A percentile compares a stretch with the other conserved stretches of the same genome.
Conservation (phyloP, 1,140 invertebrate genomes). For the Cyphomyrmex costatus region DNA sequence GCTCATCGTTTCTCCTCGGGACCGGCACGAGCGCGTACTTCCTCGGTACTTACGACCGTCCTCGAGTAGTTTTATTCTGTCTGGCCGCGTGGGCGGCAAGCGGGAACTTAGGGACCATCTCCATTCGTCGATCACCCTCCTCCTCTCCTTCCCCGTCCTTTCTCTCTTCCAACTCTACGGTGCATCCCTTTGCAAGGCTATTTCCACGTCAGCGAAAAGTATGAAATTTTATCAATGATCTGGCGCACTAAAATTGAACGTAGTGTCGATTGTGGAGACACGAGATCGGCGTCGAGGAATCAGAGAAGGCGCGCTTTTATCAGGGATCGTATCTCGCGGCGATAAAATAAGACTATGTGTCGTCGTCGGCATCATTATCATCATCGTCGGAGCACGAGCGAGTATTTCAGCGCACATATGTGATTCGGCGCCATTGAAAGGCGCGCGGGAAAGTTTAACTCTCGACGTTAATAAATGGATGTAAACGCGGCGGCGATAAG, state of each 20-base stretch:
- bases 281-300: not conserved
- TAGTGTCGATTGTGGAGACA: not conserved
- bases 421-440: conserved; percentile 8
- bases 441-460: conserved; percentile 39
- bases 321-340: conserved; percentile 35
- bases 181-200: not conserved
- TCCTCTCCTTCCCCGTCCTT: conserved; percentile 51
- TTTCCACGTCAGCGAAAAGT: conserved; percentile 8
- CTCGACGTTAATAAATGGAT: conserved; percentile 49
- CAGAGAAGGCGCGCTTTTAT: conserved; percentile 36
- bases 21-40: conserved; percentile 78
- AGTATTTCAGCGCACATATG: conserved; percentile 5
- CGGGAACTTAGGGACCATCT: conserved; percentile 79
- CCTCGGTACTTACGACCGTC: conserved; percentile 83
- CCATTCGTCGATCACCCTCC: conserved; percentile 81
- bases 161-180: not conserved
- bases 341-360: conserved; percentile 41
- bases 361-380: conserved; percentile 17
- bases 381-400: conserved; percentile 28
- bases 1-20: conserved; percentile 60
- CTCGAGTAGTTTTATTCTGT: conserved; percentile 85
- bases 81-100: conserved; percentile 83
- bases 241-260: conserved; percentile 26
- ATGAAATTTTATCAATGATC: not conserved
- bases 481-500: conserved; percentile 45